Base-by-base conservation (phyloP, 2,113 vertebrate genomes). In the Saguinus imperator region DNA sequence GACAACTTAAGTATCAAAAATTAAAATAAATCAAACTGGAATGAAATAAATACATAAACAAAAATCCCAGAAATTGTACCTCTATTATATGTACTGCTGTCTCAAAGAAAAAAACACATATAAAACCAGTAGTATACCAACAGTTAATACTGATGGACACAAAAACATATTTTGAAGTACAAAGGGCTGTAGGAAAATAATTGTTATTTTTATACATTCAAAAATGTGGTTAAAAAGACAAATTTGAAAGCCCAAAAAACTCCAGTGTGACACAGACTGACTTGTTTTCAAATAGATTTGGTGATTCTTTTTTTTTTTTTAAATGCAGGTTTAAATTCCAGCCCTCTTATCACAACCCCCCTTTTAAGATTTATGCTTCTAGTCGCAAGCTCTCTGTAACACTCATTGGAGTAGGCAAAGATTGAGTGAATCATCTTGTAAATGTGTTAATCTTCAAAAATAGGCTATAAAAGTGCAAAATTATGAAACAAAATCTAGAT, bases 381-480 rank as follows among this genome's bases (percentile, higher is more conserved):
- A 88, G 84, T 95, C 88, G 97, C 97, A 96, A 80, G 97, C 96
- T 95, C 89, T 96, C 97, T 87, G 20, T 83, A 94, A 98, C 97
- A 96, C 98, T 98, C 96, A 95, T 95, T 90, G 98, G 89, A 97
- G 97, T 96, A 97, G 97, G 77, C 94, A 96, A 98, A 98, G 13
- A 98, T 97, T 97, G 98, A 97, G 97, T 98, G 97, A 98, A 98
- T 98, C 98, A 98, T 98, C 98, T 98, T 98, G 98, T 98, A 98
- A 98, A 98, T 98, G 98, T 98, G 98, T 98, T 98, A 85, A 94
- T 98, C 98, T 98, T 99, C 98, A 98, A 99, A 99, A 99, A 98
- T 98, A 99, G 98, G 95, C 98, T 99, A 98, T 98, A 98, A 99
- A 99, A 99, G 99, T 99, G 99, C 99, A 99, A 98, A 98, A 98